Evolutionary conservation across 2,113 vertebrate species (phyloP).

Genomic region (Centrocercus urophasianus): DNA sequence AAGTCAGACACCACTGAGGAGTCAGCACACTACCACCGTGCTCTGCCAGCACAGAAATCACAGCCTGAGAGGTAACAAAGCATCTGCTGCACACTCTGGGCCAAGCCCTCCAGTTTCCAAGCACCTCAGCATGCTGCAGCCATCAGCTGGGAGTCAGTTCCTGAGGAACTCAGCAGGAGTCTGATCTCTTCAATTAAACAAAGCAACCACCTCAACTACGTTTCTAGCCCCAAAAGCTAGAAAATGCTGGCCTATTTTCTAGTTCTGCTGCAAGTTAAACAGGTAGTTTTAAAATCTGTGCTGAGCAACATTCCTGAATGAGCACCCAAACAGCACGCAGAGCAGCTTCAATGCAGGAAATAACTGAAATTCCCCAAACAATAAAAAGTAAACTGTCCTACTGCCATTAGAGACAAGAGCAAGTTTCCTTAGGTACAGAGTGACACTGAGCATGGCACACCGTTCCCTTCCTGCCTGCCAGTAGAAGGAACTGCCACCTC

Average conservation of each 20-base stretch:
- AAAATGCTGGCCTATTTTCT: background rate
- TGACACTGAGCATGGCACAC: background rate
- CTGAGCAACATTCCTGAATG: accelerated
- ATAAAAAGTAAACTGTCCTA: background rate
- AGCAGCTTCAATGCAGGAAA: background rate
- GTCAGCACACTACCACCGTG: accelerated
- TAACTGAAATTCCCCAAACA: background rate
- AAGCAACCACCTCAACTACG: background rate
- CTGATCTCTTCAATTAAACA: background rate
- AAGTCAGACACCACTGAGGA: accelerated
- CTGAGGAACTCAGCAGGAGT: background rate
- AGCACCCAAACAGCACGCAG: accelerated
- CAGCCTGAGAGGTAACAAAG: background rate
- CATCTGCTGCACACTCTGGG: too few species aligned
- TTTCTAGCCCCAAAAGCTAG: background rate
- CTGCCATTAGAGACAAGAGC: background rate
- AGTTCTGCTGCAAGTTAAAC: background rate
- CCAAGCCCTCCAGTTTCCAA: accelerated
- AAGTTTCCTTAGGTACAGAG: background rate
- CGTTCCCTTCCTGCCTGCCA: accelerated
- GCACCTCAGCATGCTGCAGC: background rate
- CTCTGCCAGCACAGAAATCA: background rate
- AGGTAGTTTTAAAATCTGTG: background rate
- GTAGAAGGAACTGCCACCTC: background rate
- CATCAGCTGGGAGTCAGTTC: accelerated